phyloP scores from a whole-genome alignment of 2,797 vertebrate genomes.

The Cuniculus paca region DNA sequence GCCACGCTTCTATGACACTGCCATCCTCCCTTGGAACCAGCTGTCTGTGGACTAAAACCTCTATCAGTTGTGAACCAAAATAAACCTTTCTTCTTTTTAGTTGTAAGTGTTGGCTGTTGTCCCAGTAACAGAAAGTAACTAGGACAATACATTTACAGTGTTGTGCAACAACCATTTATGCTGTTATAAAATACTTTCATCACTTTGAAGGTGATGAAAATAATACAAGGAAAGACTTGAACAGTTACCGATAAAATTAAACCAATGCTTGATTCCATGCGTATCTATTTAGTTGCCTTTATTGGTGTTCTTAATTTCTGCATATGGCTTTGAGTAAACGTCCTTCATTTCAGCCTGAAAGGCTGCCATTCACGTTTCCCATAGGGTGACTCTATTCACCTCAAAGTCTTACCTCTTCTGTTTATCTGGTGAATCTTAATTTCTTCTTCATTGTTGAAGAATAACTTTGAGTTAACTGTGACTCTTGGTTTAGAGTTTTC shows the following conservation, averaged over 20 bases:
- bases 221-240: not conserved
- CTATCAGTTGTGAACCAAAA: not conserved
- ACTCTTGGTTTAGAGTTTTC: not conserved
- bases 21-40: not conserved
- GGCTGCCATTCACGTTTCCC: not conserved
- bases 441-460: not conserved
- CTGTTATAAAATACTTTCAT: not conserved
- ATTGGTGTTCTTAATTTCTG: not conserved
- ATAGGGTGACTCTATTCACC: not conserved
- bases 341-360: not conserved
- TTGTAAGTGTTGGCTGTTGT: not conserved
- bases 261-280: not conserved
- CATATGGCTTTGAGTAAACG: not conserved
- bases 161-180: not conserved
- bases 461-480: not conserved
- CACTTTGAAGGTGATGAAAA: no score
- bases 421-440: not conserved
- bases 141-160: not conserved
- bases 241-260: not conserved
- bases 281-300: not conserved
- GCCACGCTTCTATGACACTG: not conserved
- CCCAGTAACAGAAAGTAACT: not conserved
- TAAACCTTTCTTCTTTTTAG: not conserved
- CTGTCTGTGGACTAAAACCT: not conserved
- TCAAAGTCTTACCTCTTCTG: not conserved